Percentiles rank a stretch among this genome's conserved stretches.
Evolutionary conservation across 2,113 vertebrate genomes (phyloP).

Genomic region (Perca flavescens): DNA sequence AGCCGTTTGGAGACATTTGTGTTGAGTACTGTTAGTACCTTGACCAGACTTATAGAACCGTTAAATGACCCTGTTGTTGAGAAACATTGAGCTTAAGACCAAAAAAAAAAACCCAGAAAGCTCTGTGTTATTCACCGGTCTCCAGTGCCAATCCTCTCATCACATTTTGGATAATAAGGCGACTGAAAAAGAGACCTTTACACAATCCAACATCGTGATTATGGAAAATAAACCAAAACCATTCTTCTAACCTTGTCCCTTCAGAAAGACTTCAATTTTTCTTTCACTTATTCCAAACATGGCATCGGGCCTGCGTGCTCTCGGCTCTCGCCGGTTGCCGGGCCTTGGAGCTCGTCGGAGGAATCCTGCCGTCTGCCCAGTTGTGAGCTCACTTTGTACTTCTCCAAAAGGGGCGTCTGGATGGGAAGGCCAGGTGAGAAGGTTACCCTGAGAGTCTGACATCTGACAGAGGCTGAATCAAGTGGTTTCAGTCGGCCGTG

Average conservation of each 20-base stretch:
- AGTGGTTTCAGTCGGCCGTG: background rate
- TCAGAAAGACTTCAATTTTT: conserved; percentile 61
- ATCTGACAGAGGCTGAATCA: background rate
- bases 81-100: too few species aligned
- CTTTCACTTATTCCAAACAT: conserved; percentile 69
- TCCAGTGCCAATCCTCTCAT: conserved; percentile 9
- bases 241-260: conserved; percentile 66
- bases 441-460: background rate
- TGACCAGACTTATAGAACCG: too few species aligned
- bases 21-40: too few species aligned
- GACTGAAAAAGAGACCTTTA: conserved; percentile 39
- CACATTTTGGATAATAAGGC: conserved; percentile 29
- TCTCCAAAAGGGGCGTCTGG: conserved; percentile 27
- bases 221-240: conserved; percentile 57
- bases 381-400: conserved; percentile 62
- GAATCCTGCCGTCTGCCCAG: conserved; percentile 44
- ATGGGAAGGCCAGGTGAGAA: conserved; percentile 47
- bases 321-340: conserved; percentile 45
- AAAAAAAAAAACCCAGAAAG: too few species aligned
- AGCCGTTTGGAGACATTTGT: too few species aligned
- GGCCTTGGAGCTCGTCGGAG: conserved; percentile 47
- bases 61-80: too few species aligned
- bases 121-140: too few species aligned
- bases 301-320: conserved; percentile 50
- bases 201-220: conserved; percentile 47